phyloP scores from a whole-genome alignment of 2,797 vertebrate species.

The Crenuchus spilurus region DNA sequence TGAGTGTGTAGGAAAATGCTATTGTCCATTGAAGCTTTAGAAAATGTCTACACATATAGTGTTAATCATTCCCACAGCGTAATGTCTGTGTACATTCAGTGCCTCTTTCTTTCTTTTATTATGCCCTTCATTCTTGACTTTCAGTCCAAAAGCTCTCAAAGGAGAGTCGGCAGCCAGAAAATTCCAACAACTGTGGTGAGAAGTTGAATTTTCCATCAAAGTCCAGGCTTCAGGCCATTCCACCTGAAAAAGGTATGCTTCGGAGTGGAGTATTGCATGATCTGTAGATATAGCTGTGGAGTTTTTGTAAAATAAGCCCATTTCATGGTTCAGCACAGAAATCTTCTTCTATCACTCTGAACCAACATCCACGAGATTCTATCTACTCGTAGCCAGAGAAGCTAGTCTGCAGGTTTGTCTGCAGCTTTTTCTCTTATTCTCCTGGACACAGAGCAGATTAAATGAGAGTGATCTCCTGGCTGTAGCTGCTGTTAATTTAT shows the following conservation, averaged over 20 bases:
- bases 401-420: not conserved
- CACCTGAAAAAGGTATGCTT: not conserved
- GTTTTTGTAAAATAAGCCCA: not conserved
- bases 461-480: not conserved
- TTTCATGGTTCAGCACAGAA: not conserved
- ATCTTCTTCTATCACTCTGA: not conserved
- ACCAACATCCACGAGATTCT: not conserved
- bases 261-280: not conserved
- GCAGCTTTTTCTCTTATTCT: not conserved
- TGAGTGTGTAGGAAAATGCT: too few relatives aligned
- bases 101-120: not conserved
- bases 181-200: not conserved
- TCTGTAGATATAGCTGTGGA: not conserved
- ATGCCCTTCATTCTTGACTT: not conserved
- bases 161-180: not conserved
- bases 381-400: not conserved
- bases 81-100: not conserved
- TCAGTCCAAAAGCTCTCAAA: not conserved
- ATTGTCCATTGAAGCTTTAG: too few relatives aligned
- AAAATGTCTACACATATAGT: not conserved
- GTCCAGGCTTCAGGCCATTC: not conserved
- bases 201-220: not conserved
- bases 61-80: not conserved
- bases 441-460: not conserved
- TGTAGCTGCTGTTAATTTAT: constrained; percentile 1